Percentiles rank a stretch among this genome's conserved stretches.
Evolutionary conservation across 2,113 vertebrate species (phyloP).

Genomic region (Dascyllus trimaculatus): DNA sequence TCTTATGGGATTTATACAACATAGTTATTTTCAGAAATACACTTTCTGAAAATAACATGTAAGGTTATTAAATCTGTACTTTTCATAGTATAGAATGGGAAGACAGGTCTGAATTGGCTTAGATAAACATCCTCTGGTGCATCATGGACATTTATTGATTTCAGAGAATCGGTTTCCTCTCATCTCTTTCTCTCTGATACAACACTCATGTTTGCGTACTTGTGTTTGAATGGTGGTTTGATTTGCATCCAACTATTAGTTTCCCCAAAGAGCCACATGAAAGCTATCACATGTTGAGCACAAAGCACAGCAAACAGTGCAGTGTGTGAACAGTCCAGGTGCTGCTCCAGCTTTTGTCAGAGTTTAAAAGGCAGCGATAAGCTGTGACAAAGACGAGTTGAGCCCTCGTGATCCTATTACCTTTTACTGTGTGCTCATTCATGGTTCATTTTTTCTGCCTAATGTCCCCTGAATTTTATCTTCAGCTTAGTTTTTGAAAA

Average conservation of each 20-base stretch:
- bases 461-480: background rate
- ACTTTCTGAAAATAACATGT: no score
- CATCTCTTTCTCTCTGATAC: background rate
- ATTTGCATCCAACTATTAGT: background rate
- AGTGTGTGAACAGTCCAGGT: constrained; percentile 68
- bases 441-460: constrained; percentile 13
- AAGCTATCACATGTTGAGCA: constrained; percentile 32
- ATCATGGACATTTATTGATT: background rate
- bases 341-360: constrained; percentile 57
- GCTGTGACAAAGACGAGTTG: constrained; percentile 27
- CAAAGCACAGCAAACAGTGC: constrained; percentile 51
- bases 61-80: background rate
- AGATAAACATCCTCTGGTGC: constrained; percentile 7
- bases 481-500: constrained; percentile 16
- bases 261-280: constrained; percentile 9
- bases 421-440: constrained; percentile 27
- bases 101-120: background rate
- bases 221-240: constrained; percentile 21
- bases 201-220: constrained; percentile 2
- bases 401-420: constrained; percentile 21
- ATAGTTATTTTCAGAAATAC: no score
- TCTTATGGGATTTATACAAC: no score
- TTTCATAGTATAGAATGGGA: background rate
- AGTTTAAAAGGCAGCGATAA: constrained; percentile 48
- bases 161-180: constrained; percentile 11